A percentile compares a stretch with the other conserved stretches of the same genome.
Evolutionary conservation across 2,113 vertebrate species (phyloP).

Genomic region (Ctenomys sociabilis): DNA sequence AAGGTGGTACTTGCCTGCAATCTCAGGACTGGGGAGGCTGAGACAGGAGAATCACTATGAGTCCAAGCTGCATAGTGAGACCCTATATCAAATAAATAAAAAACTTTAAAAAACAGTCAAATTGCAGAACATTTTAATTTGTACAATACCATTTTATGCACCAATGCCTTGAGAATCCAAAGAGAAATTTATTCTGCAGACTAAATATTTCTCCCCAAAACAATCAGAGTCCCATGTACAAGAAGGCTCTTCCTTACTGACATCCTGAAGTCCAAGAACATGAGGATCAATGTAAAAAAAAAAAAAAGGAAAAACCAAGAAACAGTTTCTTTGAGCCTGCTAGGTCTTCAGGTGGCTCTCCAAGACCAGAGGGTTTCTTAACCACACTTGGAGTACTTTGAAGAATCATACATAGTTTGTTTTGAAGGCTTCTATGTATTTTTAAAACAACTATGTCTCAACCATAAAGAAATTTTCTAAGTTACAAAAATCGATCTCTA

Average conservation of each 20-base stretch:
- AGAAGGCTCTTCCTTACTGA: slow-evolving; percentile 59
- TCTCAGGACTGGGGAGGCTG: no score
- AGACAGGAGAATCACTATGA: no score
- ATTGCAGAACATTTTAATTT: neutral
- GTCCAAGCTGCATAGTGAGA: no score
- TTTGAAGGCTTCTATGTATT: slow-evolving; percentile 21
- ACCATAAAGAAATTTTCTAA: neutral
- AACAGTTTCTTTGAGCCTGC: slow-evolving; percentile 37
- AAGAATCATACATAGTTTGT: slow-evolving; percentile 52
- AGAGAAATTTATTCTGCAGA: neutral
- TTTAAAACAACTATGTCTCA: slow-evolving; percentile 38
- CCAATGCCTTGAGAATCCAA: slow-evolving; percentile 21
- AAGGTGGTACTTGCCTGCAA: no score
- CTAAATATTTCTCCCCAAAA: slow-evolving; percentile 31
- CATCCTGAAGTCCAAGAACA: slow-evolving; percentile 43
- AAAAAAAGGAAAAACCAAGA: neutral
- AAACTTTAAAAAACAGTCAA: neutral
- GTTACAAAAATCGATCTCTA: slow-evolving; percentile 43
- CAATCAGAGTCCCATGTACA: slow-evolving; percentile 37
- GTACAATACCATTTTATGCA: slow-evolving; percentile 10
- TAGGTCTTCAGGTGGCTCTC: slow-evolving; percentile 38
- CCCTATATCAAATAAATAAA: no score
- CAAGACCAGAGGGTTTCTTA: slow-evolving; percentile 26
- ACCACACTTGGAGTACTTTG: neutral
- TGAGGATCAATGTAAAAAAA: neutral